Evolutionary conservation across 2,797 vertebrate species (phyloP).

Genomic region (Florisuga fusca): DNA sequence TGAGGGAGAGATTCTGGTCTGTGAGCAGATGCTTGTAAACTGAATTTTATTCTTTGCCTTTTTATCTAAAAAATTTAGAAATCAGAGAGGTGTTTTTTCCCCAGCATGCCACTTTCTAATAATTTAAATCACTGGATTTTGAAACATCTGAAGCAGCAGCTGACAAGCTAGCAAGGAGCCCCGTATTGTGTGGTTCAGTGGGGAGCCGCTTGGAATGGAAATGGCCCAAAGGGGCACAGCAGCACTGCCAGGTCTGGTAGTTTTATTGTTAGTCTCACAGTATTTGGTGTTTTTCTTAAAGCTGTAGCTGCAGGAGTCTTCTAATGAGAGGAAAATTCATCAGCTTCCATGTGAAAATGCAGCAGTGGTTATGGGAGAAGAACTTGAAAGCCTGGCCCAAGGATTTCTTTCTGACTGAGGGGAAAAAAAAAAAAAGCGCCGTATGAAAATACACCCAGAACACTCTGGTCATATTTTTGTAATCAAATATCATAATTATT

Average conservation of each 20-base stretch:
- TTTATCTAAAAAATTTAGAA: neutral
- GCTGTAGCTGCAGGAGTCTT: neutral
- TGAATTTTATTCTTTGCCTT: neutral
- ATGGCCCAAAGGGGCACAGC: neutral
- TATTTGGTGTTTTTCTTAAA: conserved; percentile 23
- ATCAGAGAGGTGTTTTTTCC: neutral
- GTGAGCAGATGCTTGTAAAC: neutral
- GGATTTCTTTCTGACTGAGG: neutral
- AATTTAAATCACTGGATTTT: neutral
- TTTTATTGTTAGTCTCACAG: conserved; percentile 7
- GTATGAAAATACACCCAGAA: neutral
- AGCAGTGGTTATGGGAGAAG: neutral
- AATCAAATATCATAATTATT: neutral
- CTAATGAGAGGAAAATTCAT: neutral
- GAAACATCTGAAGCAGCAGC: neutral
- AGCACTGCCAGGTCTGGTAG: neutral
- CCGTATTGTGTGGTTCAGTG: neutral
- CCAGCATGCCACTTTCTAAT: neutral
- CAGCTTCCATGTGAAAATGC: neutral
- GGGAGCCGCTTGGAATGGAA: neutral
- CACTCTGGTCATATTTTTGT: neutral
- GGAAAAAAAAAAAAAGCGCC: neutral
- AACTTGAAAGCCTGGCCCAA: neutral
- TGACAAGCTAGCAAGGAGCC: neutral
- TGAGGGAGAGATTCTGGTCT: neutral